Base-by-base conservation (phyloP, 2,888 invertebrate species). In the Ectropis crepuscularia region DNA sequence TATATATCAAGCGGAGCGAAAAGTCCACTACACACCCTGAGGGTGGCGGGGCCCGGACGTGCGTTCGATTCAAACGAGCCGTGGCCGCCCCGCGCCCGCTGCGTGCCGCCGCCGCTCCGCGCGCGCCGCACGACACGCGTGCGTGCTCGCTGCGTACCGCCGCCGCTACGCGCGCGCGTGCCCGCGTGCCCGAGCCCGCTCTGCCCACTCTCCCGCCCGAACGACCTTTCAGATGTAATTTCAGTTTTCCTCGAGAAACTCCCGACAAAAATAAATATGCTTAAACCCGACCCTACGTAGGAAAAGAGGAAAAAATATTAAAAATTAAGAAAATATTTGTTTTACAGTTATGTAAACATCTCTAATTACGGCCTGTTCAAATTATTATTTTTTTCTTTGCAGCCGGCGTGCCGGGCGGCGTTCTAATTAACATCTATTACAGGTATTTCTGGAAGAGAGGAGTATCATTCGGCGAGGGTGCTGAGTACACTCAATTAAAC, bases 301-400 rank as follows among this genome's bases (percentile, higher is more conserved):
- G 67, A 76, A 80, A 83, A 78, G 82, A 83, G 83, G 86, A 86
- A 89, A 89, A 89, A 88, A 88, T 87, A 87, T 89, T 87, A 83
- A 91, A 90, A 90, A 89, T 90, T 89, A 88, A 86, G 87, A 87
- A 92, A 92, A 92, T 92, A 92, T 92, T 92, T 92, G 89, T 90
- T 88, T 89, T 85, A 89, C 90, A 88, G 87, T 89, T 89, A 86
- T 88, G 90, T 88, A 90, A 92, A 92, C 92, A 91, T 89, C 88
- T 92, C 89, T 92, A 91, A 92, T 92, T 92, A 91, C 91, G 90
- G 87, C 88, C 86, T 89, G 90, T 89, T 89, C 89, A 89, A 91
- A 91, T 92, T 90, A 90, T 90, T 87, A 84, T 90, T 90, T 91
- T 62, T 90, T 87, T 86, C 87, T 87, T 85, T 83, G 85, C 86